These are phyloP conservation scores for Montipora efflorescens DNA, from an alignment of 64 coral and sea anemone species.

Conservation along the genomic window DNA sequence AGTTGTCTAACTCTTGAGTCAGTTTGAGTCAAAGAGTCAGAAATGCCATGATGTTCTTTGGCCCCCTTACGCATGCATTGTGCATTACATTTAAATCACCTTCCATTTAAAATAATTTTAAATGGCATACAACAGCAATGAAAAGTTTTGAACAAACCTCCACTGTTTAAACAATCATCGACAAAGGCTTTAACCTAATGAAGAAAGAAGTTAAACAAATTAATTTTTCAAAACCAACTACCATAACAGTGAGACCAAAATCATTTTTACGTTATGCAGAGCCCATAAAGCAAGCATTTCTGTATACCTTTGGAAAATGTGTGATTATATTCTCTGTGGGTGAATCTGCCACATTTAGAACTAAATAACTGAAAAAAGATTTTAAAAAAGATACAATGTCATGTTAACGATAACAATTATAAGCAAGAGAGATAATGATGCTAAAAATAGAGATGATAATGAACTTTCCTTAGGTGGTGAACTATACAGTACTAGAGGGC, in stretches of 20 bases:
- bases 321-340: constrained; percentile 98
- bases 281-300: neutral
- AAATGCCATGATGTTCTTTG: too few species aligned
- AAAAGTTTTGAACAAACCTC: constrained; percentile 38
- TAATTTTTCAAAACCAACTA: neutral
- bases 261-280: neutral
- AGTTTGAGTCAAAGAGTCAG: too few species aligned
- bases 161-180: constrained; percentile 78
- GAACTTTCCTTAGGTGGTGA: neutral
- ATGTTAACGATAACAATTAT: neutral
- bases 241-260: neutral
- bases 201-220: neutral
- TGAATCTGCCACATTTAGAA: constrained; percentile 90
- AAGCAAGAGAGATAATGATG: too few species aligned
- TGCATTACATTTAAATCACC: too few species aligned
- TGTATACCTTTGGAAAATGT: constrained; percentile 92
- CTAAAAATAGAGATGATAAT: neutral
- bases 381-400: neutral
- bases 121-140: too few species aligned
- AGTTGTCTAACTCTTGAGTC: too few species aligned
- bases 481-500: too few species aligned
- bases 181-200: constrained; percentile 92
- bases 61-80: too few species aligned
- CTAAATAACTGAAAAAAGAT: constrained; percentile 76
- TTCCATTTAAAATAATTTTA: too few species aligned